phyloP scores from a whole-genome alignment of 2,797 vertebrate genomes.

The Syncerus caffer region DNA sequence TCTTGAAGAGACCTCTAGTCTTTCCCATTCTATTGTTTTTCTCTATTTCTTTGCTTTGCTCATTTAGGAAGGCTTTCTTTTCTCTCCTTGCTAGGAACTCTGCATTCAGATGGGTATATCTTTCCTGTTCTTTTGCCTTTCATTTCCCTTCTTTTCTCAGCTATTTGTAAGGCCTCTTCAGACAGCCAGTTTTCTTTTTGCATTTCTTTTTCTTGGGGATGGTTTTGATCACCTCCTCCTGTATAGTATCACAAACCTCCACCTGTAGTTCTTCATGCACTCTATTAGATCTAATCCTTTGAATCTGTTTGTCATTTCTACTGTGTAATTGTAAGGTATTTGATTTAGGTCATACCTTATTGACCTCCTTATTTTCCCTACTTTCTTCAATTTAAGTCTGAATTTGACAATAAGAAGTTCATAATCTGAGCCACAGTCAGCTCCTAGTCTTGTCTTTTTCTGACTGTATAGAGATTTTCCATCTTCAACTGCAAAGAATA shows the following conservation, averaged over 20 bases:
- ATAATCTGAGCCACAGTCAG: neutral
- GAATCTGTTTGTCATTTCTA: neutral
- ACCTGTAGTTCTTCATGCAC: neutral
- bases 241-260: neutral
- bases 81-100: neutral
- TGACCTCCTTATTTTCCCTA: neutral
- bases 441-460: neutral
- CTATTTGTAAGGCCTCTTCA: neutral
- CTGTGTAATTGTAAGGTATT: neutral
- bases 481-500: neutral
- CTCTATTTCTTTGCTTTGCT: neutral
- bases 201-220: neutral
- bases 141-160: neutral
- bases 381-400: neutral
- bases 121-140: neutral
- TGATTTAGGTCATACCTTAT: neutral
- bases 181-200: neutral
- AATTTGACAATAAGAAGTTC: neutral
- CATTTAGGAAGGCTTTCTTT: neutral
- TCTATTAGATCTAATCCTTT: neutral
- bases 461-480: neutral
- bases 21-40: neutral
- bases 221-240: neutral
- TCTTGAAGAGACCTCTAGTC: neutral
- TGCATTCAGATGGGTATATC: neutral